phyloP scores from a whole-genome alignment of 2,888 invertebrate species.

The Drosophila buzzatii region DNA sequence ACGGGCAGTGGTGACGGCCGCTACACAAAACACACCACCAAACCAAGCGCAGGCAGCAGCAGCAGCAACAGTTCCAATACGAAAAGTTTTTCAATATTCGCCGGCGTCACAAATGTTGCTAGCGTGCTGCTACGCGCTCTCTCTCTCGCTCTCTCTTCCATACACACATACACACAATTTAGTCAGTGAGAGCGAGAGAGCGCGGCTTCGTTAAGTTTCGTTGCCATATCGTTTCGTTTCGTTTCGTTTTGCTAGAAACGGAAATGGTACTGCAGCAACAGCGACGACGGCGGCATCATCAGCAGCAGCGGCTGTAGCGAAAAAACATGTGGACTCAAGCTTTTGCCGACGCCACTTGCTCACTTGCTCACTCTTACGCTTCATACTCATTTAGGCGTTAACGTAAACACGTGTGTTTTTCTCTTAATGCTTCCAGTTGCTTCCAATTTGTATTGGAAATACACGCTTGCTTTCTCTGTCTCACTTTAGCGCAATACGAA shows the following conservation, averaged over 20 bases:
- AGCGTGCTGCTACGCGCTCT: constrained; percentile 40
- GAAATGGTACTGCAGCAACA: constrained; percentile 56
- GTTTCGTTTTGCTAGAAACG: constrained; percentile 63
- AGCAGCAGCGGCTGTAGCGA: constrained; percentile 45
- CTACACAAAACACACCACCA: constrained; percentile 66
- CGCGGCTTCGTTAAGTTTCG: constrained; percentile 63
- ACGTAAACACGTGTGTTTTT: constrained; percentile 66
- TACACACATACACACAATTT: constrained; percentile 9
- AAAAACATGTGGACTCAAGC: constrained; percentile 78
- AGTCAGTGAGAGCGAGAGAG: constrained; percentile 36
- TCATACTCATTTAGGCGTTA: constrained; percentile 27
- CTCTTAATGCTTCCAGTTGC: constrained; percentile 68
- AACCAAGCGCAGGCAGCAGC: constrained; percentile 32
- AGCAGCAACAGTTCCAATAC: constrained; percentile 79
- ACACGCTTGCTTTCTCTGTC: constrained; percentile 11
- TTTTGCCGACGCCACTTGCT: constrained; percentile 53
- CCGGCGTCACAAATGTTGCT: constrained; percentile 79
- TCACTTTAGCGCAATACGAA: constrained; percentile 32
- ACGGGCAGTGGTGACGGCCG: constrained; percentile 24
- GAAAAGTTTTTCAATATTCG: constrained; percentile 82
- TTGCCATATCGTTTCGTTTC: constrained; percentile 40
- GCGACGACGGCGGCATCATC: constrained; percentile 6
- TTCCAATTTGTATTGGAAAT: constrained; percentile 60
- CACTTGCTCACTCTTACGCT: constrained; percentile 42
- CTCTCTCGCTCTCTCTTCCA: not conserved